Conservation (phyloP, 2,113 vertebrate genomes). For the Cyprinus carpio region DNA sequence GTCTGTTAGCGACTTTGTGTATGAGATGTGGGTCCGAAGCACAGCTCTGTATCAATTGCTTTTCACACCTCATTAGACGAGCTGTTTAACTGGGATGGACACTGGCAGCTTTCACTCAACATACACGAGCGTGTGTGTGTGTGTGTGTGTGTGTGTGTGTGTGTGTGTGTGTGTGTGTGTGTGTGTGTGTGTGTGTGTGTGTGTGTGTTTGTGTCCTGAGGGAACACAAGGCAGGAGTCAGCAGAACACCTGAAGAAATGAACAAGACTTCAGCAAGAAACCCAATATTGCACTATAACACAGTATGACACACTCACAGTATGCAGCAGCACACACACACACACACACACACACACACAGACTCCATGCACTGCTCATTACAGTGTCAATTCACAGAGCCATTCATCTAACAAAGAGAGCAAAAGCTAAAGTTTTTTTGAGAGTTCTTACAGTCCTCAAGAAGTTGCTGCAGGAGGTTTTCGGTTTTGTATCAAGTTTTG, state of each 20-base stretch:
- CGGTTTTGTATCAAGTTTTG: no score
- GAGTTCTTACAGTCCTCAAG: neutral
- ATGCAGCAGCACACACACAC: neutral
- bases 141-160: constrained; percentile 26
- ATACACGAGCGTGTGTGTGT: constrained; percentile 20
- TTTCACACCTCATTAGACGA: constrained; percentile 57
- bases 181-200: constrained; percentile 32
- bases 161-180: neutral
- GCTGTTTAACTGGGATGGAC: constrained; percentile 22
- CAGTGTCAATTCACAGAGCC: constrained; percentile 24
- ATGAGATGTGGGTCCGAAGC: no score
- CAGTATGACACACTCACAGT: neutral
- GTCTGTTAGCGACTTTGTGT: no score
- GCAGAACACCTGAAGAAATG: constrained; percentile 34
- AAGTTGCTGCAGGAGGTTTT: neutral
- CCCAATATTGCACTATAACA: constrained; percentile 27
- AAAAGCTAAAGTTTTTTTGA: neutral
- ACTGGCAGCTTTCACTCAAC: constrained; percentile 25
- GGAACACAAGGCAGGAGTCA: constrained; percentile 28
- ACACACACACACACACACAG: neutral
- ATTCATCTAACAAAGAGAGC: constrained; percentile 1
- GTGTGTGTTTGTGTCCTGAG: neutral
- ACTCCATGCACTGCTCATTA: neutral
- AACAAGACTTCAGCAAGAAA: constrained; percentile 31
- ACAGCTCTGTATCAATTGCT: constrained; percentile 45